phyloP scores from a whole-genome alignment of 2,113 vertebrate genomes.

The Hucho hucho region DNA sequence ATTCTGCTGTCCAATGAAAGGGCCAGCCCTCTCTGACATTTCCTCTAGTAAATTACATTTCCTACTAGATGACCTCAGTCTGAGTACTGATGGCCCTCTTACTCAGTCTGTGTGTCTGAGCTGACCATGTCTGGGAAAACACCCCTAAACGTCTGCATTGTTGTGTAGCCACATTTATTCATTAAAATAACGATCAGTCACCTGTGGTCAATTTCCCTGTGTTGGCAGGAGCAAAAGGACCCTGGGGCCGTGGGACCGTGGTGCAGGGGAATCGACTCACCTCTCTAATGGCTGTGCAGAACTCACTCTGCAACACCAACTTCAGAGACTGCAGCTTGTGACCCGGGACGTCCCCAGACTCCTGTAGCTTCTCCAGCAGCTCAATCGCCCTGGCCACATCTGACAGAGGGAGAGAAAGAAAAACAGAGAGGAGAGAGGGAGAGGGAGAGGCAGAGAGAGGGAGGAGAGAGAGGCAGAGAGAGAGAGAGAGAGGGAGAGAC shows the following conservation, averaged over 20 bases:
- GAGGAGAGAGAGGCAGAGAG: background rate
- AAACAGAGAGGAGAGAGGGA: constrained; percentile 8
- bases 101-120: no score
- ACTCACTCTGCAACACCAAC: constrained; percentile 98
- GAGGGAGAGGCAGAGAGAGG: constrained; percentile 1
- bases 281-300: constrained; percentile 99
- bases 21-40: background rate
- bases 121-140: no score
- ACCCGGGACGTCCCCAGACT: constrained; percentile 92
- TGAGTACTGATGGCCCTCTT: no score
- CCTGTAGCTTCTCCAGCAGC: constrained; percentile 95
- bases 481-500: background rate
- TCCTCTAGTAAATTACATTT: background rate
- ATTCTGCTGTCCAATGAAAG: background rate
- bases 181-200: background rate
- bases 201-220: background rate
- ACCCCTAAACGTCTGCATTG: no score
- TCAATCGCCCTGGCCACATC: constrained; percentile 97
- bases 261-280: constrained; percentile 69
- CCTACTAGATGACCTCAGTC: no score
- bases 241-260: background rate
- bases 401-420: constrained; percentile 56
- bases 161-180: background rate
- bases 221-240: background rate
- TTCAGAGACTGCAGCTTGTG: constrained; percentile 97